phyloP scores from a whole-genome alignment of 2,797 vertebrate species.

The Lepus townsendii region DNA sequence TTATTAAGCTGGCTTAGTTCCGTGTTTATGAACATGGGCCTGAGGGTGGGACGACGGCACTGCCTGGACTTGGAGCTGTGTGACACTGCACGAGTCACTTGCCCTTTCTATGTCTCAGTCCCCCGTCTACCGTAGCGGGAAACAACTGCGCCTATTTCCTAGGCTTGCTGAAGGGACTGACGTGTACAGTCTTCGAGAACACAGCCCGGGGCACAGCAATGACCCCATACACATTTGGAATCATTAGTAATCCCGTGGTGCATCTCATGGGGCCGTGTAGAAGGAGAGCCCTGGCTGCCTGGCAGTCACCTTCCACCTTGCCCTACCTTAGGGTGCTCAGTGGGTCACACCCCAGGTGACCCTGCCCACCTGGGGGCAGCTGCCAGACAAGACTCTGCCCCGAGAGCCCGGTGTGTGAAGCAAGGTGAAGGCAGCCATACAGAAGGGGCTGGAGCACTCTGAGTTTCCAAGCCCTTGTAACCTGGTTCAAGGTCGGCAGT shows the following conservation, averaged over 20 bases:
- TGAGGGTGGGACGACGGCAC: background rate
- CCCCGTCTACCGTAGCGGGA: background rate
- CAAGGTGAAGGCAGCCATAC: background rate
- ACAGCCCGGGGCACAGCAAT: background rate
- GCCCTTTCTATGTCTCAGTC: background rate
- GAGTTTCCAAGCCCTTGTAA: background rate
- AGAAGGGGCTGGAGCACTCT: background rate
- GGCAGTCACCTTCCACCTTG: background rate
- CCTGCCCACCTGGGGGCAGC: background rate
- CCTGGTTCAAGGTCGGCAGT: background rate
- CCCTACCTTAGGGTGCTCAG: background rate
- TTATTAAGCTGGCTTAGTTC: background rate
- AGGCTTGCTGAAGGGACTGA: background rate
- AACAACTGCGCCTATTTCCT: background rate
- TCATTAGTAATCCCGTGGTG: too few species aligned
- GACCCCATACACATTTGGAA: background rate
- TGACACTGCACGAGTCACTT: background rate
- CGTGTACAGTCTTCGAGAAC: background rate
- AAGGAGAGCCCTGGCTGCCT: background rate
- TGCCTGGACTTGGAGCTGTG: background rate
- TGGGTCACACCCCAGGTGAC: background rate
- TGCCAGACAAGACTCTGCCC: background rate
- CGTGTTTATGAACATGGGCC: background rate
- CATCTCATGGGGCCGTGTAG: background rate
- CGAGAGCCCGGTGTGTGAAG: too few species aligned